Evolutionary conservation across 2,888 invertebrate species (phyloP).

Genomic region (Bellardia pandia): DNA sequence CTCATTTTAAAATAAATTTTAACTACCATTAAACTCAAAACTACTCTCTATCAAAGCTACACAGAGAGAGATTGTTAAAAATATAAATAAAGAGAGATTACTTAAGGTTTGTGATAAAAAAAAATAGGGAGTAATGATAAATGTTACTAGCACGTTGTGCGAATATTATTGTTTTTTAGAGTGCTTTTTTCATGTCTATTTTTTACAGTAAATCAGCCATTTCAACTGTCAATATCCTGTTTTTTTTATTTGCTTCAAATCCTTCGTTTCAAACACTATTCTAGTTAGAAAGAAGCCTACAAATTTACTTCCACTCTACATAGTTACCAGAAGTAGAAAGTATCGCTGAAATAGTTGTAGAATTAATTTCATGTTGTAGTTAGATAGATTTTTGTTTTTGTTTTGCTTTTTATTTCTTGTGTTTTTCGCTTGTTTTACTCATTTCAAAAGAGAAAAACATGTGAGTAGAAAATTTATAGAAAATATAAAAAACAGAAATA

Average conservation of each 20-base stretch:
- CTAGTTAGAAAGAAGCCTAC: background rate
- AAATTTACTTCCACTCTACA: background rate
- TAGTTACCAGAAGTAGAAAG: background rate
- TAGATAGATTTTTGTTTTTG: slow-evolving; percentile 5
- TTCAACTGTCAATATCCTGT: background rate
- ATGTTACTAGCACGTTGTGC: slow-evolving; percentile 60
- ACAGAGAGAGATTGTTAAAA: background rate
- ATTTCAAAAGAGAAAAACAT: slow-evolving; percentile 38
- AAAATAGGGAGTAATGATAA: background rate
- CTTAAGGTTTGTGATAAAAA: slow-evolving; percentile 6
- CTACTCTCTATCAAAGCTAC: background rate
- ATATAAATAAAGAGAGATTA: background rate
- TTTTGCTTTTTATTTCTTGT: slow-evolving; percentile 32
- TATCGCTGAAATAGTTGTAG: slow-evolving; percentile 22
- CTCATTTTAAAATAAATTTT: slow-evolving; percentile 47
- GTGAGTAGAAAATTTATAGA: slow-evolving; percentile 43
- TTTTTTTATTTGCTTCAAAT: background rate
- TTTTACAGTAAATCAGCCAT: slow-evolving; percentile 14
- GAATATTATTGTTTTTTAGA: slow-evolving; percentile 21
- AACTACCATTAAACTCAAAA: slow-evolving; percentile 15
- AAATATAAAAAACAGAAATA: background rate
- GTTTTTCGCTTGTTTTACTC: slow-evolving; percentile 22
- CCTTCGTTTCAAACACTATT: background rate
- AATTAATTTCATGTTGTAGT: background rate
- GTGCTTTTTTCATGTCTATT: slow-evolving; percentile 18